Evolutionary conservation across 2,113 vertebrate species (phyloP).

Genomic region (Chloebia gouldiae): DNA sequence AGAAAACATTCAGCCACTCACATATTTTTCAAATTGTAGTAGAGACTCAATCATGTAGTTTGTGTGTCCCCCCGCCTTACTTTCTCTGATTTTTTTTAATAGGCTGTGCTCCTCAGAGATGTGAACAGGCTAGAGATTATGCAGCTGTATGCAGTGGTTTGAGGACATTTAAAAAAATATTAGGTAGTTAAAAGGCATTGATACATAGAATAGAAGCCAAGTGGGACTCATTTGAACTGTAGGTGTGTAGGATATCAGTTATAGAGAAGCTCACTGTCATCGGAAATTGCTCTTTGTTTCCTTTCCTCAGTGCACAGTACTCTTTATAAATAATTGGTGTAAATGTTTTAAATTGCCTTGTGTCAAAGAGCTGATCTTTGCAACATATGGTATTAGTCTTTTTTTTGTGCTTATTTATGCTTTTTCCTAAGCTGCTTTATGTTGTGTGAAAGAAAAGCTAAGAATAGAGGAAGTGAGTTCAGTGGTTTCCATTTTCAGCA

Average conservation of each 20-base stretch:
- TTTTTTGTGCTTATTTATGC: neutral
- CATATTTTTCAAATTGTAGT: rapidly evolving
- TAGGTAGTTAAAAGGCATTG: neutral
- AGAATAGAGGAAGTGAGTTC: slow-evolving; percentile 24
- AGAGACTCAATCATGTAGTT: neutral
- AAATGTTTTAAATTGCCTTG: neutral
- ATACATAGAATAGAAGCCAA: neutral
- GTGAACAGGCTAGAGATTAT: neutral
- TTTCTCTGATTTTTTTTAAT: neutral
- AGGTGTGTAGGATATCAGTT: neutral
- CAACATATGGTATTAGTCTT: neutral
- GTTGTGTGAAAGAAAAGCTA: neutral
- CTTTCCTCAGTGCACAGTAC: neutral
- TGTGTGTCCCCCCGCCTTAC: neutral
- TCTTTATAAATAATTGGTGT: neutral
- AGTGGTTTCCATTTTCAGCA: slow-evolving; percentile 12
- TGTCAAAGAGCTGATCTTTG: neutral
- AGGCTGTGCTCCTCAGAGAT: neutral
- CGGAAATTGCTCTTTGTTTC: neutral
- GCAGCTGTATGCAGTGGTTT: neutral
- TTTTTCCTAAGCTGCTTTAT: neutral
- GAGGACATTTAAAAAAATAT: neutral
- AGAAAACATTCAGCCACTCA: neutral
- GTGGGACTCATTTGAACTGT: neutral
- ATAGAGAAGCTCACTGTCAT: neutral